Base-by-base conservation (phyloP, 2,888 invertebrate genomes). In the Anagyrus pseudococci region DNA sequence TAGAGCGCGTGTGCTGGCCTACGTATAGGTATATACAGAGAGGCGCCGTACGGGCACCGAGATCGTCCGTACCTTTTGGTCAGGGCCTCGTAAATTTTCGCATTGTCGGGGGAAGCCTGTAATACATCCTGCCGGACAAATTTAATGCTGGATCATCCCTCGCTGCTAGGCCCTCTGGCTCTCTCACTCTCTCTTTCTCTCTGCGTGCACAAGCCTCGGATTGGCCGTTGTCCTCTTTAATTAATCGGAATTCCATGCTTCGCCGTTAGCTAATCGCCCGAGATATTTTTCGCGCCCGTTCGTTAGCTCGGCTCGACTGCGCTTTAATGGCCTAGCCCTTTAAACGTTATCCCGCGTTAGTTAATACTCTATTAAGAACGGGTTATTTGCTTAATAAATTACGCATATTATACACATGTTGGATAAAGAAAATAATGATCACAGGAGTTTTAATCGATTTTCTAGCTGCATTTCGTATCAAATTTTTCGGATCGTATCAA, bases 141-240 rank as follows among this genome's bases (percentile, higher is more conserved):
- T 62, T 62, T 62, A 62, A 62, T 54, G 44, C 62, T 43, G 62
- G 62, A 62, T 62, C 33, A 62, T 62, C 58, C 53, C 25, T 13
- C 19, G 44, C 29, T n/a, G 25, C 33, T 8, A 33, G 13, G 33
- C 33, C 13, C 33, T 41, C 41, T 15, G 41, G 41, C 6, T 6
- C 15, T 17, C 15, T 41, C 41, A 15, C 41, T 7, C 8, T 15
- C 15, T 15, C 15, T 29, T 4, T 26, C 10, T 13, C 22, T 40
- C 40, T 15, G 22, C 29, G 41, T 25, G 20, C 37, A 33, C n/a
- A n/a, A n/a, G n/a, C 20, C 52, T 49, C 44, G 56, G 62, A 62
- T 56, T 62, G 56, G 22, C 54, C 33, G 43, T 25, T 44, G 29
- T 13, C 6, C 43, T 43, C 50, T 61, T 15, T 62, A 62, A 62